Conservation (phyloP, 2,797 vertebrate genomes). For the Halcyon smyrnensis region DNA sequence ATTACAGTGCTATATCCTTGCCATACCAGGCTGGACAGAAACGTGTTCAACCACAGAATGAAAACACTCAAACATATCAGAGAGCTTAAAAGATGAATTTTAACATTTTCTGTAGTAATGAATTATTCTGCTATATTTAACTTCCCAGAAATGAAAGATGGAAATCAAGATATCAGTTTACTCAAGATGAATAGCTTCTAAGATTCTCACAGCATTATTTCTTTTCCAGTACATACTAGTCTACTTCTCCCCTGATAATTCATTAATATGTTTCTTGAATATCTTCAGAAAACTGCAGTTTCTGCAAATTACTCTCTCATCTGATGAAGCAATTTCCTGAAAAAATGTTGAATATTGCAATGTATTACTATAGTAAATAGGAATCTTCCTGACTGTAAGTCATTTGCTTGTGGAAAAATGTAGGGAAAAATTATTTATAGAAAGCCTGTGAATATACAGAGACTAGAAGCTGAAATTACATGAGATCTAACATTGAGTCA, state of each 20-base stretch:
- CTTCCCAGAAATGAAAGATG: not conserved
- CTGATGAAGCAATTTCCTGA: not conserved
- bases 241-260: not conserved
- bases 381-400: not conserved
- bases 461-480: not conserved
- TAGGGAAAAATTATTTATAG: not conserved
- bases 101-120: not conserved
- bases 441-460: not conserved
- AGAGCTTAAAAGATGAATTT: not conserved
- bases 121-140: not conserved
- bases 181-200: not conserved
- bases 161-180: not conserved
- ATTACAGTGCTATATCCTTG: not conserved
- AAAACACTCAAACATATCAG: not conserved
- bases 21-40: not conserved
- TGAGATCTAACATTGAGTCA: not conserved
- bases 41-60: not conserved
- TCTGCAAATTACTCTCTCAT: not conserved
- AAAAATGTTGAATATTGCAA: not conserved
- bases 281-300: not conserved
- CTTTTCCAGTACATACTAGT: not conserved
- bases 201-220: not conserved
- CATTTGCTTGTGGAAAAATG: not conserved
- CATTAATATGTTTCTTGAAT: not conserved
- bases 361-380: not conserved